Evolutionary conservation across 2,797 vertebrate species (phyloP).

Genomic region (Tragopan temminckii): DNA sequence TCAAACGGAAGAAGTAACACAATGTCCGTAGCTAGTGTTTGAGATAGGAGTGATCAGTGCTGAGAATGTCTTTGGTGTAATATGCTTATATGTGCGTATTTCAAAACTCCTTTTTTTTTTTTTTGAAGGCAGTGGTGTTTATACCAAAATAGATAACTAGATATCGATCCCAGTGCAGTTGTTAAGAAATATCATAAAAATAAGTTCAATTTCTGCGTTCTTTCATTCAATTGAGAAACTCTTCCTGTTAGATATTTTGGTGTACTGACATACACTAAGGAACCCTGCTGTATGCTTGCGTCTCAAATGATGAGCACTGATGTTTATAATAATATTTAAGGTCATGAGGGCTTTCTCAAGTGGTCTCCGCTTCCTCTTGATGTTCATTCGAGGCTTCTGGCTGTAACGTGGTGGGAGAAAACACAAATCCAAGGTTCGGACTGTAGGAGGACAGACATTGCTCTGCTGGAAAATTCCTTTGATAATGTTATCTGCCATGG

Average conservation of each 20-base stretch:
- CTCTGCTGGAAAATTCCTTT: background rate
- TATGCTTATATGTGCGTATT: background rate
- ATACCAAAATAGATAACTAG: background rate
- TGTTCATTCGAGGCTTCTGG: background rate
- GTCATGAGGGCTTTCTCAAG: background rate
- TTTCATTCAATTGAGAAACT: background rate
- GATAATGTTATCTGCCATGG: background rate
- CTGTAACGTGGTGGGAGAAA: slow-evolving; percentile 25
- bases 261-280: background rate
- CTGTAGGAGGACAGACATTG: background rate
- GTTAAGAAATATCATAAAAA: background rate
- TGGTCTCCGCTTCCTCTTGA: background rate
- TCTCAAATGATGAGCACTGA: background rate
- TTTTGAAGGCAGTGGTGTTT: background rate
- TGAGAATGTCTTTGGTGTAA: background rate
- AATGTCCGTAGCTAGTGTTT: background rate
- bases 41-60: background rate
- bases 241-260: background rate
- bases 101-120: background rate
- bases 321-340: background rate
- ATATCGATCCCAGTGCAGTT: background rate
- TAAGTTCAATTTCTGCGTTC: background rate
- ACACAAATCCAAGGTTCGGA: background rate
- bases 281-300: background rate
- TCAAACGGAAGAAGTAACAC: background rate